Percentiles rank a stretch among this genome's conserved stretches.
These are phyloP conservation scores for Oxyruncus cristatus DNA, from an alignment of 2,113 vertebrate genomes.

Conservation along the genomic window DNA sequence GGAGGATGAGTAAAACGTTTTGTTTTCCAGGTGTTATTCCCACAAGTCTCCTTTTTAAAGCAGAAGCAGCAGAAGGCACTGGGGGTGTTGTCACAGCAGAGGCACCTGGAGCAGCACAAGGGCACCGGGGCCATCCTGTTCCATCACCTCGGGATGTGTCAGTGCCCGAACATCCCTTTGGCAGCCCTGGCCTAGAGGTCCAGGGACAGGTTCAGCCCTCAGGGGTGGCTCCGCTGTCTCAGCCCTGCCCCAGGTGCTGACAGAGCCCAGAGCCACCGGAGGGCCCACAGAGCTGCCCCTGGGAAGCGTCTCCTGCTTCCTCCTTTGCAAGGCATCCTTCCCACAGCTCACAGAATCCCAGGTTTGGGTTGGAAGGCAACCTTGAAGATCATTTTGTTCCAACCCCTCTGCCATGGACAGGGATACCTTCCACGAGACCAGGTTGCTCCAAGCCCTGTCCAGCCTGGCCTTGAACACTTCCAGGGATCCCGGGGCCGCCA, in stretches of 20 bases:
- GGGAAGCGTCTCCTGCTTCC: neutral
- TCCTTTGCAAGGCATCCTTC: too few species aligned
- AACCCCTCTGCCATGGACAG: neutral
- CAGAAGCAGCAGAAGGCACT: neutral
- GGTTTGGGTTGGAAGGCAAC: neutral
- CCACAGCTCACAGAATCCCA: neutral
- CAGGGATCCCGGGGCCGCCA: neutral
- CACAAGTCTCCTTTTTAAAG: neutral
- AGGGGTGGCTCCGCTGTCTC: neutral
- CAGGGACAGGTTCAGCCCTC: neutral
- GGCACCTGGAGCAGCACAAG: neutral
- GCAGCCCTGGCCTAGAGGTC: neutral
- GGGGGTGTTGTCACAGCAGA: neutral
- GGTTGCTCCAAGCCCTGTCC: neutral
- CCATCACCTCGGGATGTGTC: rapidly evolving
- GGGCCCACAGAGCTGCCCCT: neutral
- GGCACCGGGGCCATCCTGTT: rapidly evolving
- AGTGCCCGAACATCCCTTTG: rapidly evolving
- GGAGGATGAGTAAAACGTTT: neutral
- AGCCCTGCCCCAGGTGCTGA: rapidly evolving
- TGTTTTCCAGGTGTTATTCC: neutral
- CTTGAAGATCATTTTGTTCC: neutral
- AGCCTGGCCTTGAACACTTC: neutral
- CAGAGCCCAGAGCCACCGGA: neutral
- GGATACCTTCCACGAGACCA: neutral